Conservation (phyloP, 2,888 invertebrate genomes). For the Scotopteryx bipunctaria region DNA sequence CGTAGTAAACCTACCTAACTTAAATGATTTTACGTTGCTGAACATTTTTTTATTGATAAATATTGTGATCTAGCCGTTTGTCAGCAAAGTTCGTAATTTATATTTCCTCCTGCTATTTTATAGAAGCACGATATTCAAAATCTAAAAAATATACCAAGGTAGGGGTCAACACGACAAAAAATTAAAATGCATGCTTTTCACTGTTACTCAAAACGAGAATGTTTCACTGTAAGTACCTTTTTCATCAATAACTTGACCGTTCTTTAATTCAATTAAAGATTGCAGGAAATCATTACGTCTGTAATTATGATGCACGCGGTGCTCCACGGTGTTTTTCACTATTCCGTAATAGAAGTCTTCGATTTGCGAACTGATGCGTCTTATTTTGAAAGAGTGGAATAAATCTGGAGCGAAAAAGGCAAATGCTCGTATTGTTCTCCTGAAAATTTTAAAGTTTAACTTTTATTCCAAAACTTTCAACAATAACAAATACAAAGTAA, state of each 20-base stretch:
- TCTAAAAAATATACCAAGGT: no score
- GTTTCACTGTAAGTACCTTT: slow-evolving; percentile 30
- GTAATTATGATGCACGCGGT: slow-evolving; percentile 58
- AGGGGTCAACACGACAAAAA: no score
- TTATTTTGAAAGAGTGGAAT: slow-evolving; percentile 64
- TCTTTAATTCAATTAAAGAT: slow-evolving; percentile 77
- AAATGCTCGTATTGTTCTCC: slow-evolving; percentile 67
- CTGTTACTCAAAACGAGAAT: no score
- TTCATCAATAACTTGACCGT: slow-evolving; percentile 52
- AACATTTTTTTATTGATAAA: no score
- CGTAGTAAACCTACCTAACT: no score
- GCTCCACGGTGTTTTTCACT: slow-evolving; percentile 66
- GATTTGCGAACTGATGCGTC: slow-evolving; percentile 62
- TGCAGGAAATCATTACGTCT: slow-evolving; percentile 81
- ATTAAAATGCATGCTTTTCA: no score
- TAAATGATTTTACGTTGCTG: no score
- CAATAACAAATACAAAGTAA: not conserved
- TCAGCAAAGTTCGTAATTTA: no score
- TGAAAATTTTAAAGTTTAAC: slow-evolving; percentile 42
- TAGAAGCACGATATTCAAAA: no score
- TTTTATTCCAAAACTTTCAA: not conserved
- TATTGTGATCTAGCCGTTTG: no score
- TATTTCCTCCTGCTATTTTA: no score
- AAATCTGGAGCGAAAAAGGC: slow-evolving; percentile 71
- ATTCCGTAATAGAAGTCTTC: slow-evolving; percentile 68